Conservation (phyloP, 2,113 vertebrate species). For the Heteronetta atricapilla region DNA sequence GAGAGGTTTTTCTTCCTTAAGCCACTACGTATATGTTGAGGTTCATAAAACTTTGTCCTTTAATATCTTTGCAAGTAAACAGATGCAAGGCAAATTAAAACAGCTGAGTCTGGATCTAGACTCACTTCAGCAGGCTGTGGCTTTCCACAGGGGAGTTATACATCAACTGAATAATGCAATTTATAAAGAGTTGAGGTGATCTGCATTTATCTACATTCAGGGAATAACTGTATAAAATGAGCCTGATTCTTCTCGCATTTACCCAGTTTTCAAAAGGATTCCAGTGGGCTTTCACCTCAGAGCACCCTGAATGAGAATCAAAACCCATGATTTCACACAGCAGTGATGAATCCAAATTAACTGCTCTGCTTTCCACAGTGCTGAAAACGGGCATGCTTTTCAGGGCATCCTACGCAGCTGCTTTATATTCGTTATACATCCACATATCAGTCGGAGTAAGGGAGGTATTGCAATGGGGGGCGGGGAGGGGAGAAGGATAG, state of each 20-base stretch:
- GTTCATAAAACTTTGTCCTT: not conserved
- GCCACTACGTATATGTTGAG: not conserved
- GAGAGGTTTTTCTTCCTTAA: not conserved
- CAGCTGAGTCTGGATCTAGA: not conserved
- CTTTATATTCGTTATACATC: too few relatives aligned
- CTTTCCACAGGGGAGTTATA: not conserved
- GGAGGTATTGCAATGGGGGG: not conserved
- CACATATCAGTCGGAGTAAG: not conserved
- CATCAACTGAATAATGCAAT: not conserved
- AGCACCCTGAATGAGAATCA: not conserved
- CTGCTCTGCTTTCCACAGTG: not conserved
- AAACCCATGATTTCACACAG: not conserved
- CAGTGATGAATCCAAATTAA: not conserved
- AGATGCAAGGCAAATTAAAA: constrained; percentile 7
- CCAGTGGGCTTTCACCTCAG: not conserved
- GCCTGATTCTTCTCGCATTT: not conserved
- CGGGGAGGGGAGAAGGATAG: not conserved
- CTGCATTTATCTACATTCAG: constrained; percentile 4
- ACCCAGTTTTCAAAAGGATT: not conserved
- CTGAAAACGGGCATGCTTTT: not conserved
- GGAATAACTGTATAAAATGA: constrained; percentile 10
- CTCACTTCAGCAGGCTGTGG: not conserved
- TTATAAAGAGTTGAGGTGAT: constrained; percentile 5
- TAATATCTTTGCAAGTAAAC: not conserved
- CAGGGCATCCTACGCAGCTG: not conserved